A percentile compares a stretch with the other conserved stretches of the same genome.
Conservation (phyloP, 2,888 invertebrate species). For the Galerucella pusilla region DNA sequence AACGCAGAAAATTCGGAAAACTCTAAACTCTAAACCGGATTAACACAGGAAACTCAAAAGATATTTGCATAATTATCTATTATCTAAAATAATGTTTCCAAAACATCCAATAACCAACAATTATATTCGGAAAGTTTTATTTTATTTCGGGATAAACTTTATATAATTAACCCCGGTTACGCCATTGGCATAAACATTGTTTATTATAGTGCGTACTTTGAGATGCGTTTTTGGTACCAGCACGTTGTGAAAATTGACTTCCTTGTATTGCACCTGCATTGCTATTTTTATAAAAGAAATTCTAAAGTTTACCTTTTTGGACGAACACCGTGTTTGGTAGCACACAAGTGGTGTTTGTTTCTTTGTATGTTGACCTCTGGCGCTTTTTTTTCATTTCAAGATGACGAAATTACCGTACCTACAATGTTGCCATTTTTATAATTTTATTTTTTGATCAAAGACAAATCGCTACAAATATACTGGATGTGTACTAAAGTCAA, state of each 20-base stretch:
- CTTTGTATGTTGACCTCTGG: constrained; percentile 28
- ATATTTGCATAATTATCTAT: too few species aligned
- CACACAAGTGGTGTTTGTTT: constrained; percentile 23
- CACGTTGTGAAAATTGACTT: constrained; percentile 29
- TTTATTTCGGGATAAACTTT: too few species aligned
- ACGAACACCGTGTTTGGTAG: constrained; percentile 25
- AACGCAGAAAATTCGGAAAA: too few species aligned
- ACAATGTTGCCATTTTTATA: not conserved
- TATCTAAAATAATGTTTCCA: too few species aligned
- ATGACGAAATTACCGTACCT: constrained; percentile 16
- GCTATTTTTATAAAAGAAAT: constrained; percentile 24
- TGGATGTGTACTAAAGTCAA: too few species aligned
- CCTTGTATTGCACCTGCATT: constrained; percentile 31
- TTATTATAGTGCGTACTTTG: not conserved
- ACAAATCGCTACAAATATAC: too few species aligned
- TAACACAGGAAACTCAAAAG: too few species aligned
- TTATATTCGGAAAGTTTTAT: too few species aligned
- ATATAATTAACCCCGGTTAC: not conserved
- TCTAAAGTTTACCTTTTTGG: constrained; percentile 33
- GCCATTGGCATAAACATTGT: not conserved
- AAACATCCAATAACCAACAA: too few species aligned
- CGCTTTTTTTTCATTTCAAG: constrained; percentile 22
- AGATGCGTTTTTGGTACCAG: constrained; percentile 28
- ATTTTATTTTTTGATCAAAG: not conserved
- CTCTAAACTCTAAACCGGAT: too few species aligned